These are phyloP conservation scores for Oryzias woworae DNA, from an alignment of 2,113 vertebrate genomes.

Conservation along the genomic window DNA sequence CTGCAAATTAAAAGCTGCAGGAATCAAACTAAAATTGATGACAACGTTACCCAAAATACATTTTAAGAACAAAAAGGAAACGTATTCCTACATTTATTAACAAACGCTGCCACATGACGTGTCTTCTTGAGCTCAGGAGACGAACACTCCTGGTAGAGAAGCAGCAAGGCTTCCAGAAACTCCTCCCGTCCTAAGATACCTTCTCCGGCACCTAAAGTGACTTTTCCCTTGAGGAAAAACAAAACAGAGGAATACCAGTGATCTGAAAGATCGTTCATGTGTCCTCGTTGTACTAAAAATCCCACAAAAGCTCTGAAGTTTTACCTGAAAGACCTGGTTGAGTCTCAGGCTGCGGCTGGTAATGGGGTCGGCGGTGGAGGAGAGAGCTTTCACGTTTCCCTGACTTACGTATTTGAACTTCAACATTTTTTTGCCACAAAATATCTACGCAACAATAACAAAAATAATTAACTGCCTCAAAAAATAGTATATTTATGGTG, in stretches of 20 bases:
- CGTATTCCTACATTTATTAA: constrained; percentile 88
- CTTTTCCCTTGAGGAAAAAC: constrained; percentile 80
- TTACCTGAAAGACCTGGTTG: constrained; percentile 92
- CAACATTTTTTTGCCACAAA: constrained; percentile 77
- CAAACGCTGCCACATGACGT: constrained; percentile 88
- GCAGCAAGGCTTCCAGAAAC: constrained; percentile 86
- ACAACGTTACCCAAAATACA: neutral
- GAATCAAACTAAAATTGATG: neutral
- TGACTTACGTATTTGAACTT: constrained; percentile 91
- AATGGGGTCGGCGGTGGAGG: constrained; percentile 78
- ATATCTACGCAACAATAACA: constrained; percentile 3
- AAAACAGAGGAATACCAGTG: constrained; percentile 10
- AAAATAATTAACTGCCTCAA: no score
- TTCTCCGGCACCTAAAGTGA: constrained; percentile 74
- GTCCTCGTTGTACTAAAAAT: neutral
- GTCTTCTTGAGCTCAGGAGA: constrained; percentile 90
- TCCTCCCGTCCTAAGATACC: constrained; percentile 85
- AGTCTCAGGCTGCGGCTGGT: constrained; percentile 84
- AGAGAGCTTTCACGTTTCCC: constrained; percentile 52
- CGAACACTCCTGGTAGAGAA: constrained; percentile 90
- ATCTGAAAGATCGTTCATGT: neutral
- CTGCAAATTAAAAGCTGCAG: neutral
- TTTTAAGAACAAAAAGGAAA: neutral
- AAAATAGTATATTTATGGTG: neutral
- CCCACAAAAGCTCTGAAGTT: neutral